A percentile compares a stretch with the other conserved stretches of the same genome.
These are phyloP conservation scores for Siniperca obscura DNA, from an alignment of 2,797 vertebrate species.

Conservation along the genomic window DNA sequence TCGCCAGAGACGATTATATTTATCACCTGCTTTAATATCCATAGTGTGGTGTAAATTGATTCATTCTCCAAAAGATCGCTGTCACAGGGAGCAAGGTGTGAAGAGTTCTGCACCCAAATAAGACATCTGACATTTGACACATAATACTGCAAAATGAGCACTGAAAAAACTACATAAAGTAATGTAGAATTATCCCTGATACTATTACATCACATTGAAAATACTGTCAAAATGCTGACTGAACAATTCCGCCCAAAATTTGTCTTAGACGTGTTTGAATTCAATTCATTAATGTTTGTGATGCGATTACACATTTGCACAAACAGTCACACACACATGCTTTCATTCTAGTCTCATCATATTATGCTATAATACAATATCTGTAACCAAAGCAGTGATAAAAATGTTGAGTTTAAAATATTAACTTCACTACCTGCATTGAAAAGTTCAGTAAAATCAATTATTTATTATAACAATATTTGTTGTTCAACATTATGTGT, in stretches of 20 bases:
- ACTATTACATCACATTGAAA: neutral
- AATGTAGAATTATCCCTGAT: neutral
- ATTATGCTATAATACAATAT: constrained; percentile 18
- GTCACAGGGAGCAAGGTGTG: constrained; percentile 63
- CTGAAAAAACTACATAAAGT: neutral
- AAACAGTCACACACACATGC: constrained; percentile 9
- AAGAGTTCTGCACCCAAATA: constrained; percentile 61
- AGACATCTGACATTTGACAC: constrained; percentile 56
- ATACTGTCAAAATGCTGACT: neutral
- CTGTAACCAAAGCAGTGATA: neutral
- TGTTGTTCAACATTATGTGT: neutral
- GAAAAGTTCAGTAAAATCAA: constrained; percentile 3
- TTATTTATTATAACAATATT: neutral
- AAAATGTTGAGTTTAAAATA: constrained; percentile 19
- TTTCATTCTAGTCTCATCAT: constrained; percentile 19
- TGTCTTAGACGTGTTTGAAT: neutral
- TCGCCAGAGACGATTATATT: constrained; percentile 85
- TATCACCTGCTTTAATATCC: constrained; percentile 87
- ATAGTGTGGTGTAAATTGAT: constrained; percentile 83
- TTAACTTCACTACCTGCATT: neutral
- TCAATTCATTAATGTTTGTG: constrained; percentile 16
- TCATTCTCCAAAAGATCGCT: constrained; percentile 75
- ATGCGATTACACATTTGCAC: constrained; percentile 25
- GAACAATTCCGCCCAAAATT: neutral
- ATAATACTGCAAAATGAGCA: constrained; percentile 1